Percentiles rank a stretch among this genome's conserved stretches.
Conservation (phyloP, 30 jellyfish, hydroid and myxozoan genomes). For the Clytia hemisphaerica region DNA sequence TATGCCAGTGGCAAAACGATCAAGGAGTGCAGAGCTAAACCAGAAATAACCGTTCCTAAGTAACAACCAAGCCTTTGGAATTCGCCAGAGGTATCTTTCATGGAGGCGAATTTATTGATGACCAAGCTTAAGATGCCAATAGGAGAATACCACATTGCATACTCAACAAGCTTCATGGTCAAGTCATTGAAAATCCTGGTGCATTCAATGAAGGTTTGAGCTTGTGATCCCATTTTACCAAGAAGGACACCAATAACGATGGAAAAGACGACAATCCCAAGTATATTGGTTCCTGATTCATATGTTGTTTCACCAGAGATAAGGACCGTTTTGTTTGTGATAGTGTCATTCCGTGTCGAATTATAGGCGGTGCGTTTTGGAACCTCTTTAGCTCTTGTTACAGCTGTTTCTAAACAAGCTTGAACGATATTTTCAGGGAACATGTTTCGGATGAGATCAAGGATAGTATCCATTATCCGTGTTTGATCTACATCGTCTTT, state of each 20-base stretch:
- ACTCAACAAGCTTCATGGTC: constrained; percentile 39
- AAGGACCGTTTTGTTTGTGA: constrained; percentile 1
- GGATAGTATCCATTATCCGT: constrained; percentile 50
- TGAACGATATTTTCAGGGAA: constrained; percentile 54
- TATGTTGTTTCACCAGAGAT: constrained; percentile 40
- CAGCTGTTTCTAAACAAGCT: constrained; percentile 54
- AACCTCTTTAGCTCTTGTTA: constrained; percentile 5
- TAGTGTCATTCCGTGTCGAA: not conserved
- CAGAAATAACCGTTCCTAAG: no score
- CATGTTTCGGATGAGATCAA: constrained; percentile 54
- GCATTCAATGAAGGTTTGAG: constrained; percentile 21
- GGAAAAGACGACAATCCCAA: constrained; percentile 56
- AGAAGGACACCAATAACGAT: constrained; percentile 61
- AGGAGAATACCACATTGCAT: constrained; percentile 74
- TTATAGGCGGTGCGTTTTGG: constrained; percentile 6
- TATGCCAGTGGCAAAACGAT: no score
- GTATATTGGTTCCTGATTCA: constrained; percentile 50
- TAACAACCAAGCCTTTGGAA: no score
- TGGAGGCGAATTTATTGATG: no score
- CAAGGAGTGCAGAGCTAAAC: no score
- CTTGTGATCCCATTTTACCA: constrained; percentile 44
- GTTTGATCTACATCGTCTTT: constrained; percentile 33
- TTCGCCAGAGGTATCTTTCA: no score
- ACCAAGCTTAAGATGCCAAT: no score
- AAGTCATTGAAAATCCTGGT: constrained; percentile 38